Evolutionary conservation across 2,797 vertebrate species (phyloP).

Genomic region (Prunella strophiata): DNA sequence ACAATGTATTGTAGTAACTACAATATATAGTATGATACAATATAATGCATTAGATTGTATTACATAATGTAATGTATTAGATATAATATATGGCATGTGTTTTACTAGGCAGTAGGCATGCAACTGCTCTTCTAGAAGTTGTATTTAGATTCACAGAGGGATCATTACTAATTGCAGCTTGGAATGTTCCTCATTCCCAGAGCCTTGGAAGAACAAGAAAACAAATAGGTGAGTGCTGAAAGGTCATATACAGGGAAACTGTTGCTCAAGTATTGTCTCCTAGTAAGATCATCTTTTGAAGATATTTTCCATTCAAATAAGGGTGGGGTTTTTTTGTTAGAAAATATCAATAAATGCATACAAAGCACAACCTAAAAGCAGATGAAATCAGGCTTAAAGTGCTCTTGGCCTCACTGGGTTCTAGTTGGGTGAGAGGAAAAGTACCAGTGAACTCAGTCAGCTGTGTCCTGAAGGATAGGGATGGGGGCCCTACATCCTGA

Average conservation of each 20-base stretch:
- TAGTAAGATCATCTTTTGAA: background rate
- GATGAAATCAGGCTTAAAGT: background rate
- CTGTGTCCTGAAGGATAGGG: background rate
- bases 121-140: background rate
- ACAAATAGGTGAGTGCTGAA: background rate
- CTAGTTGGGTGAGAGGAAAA: background rate
- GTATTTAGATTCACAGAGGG: background rate
- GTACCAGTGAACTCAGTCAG: background rate
- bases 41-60: background rate
- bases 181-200: background rate
- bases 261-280: background rate
- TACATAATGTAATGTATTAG: too few relatives aligned
- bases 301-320: background rate
- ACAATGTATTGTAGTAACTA: background rate
- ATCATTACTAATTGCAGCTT: background rate
- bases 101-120: background rate
- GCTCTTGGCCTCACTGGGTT: background rate
- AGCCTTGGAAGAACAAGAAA: background rate
- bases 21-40: background rate
- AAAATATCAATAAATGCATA: background rate
- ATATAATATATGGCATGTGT: background rate
- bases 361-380: background rate
- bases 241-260: background rate
- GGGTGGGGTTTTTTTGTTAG: background rate
- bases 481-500: accelerated